Evolutionary conservation across 2,888 invertebrate genomes (phyloP).

Genomic region (Prosapia bicincta): DNA sequence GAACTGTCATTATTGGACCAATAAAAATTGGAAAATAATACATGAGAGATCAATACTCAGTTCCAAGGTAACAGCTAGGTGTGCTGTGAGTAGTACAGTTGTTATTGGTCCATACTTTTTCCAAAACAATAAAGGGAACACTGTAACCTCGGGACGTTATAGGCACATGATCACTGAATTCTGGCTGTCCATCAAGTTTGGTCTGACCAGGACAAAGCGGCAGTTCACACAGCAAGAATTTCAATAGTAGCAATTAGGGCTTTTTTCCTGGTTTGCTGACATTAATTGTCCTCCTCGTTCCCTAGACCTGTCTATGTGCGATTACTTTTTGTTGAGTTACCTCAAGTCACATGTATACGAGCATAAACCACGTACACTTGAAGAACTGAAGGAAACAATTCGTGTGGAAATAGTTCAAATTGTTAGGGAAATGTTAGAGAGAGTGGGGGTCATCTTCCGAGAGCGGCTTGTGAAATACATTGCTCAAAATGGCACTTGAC

Average conservation of each 20-base stretch:
- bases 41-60: conserved; percentile 5
- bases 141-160: conserved; percentile 10
- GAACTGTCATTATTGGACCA: background rate
- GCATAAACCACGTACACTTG: too few relatives aligned
- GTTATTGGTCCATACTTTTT: conserved; percentile 20
- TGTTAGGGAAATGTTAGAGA: background rate
- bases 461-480: background rate
- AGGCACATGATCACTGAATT: background rate
- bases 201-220: background rate
- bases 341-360: background rate
- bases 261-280: background rate
- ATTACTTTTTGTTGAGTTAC: background rate
- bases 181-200: background rate
- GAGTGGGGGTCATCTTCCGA: background rate
- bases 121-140: conserved; percentile 3
- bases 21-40: conserved; percentile 8
- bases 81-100: background rate
- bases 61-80: background rate
- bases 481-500: background rate
- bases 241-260: background rate
- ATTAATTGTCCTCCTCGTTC: background rate
- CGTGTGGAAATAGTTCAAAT: background rate
- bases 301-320: background rate
- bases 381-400: background rate
- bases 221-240: background rate